Evolutionary conservation across 1,140 invertebrate genomes (phyloP).

Genomic region (Dendroctonus valens): DNA sequence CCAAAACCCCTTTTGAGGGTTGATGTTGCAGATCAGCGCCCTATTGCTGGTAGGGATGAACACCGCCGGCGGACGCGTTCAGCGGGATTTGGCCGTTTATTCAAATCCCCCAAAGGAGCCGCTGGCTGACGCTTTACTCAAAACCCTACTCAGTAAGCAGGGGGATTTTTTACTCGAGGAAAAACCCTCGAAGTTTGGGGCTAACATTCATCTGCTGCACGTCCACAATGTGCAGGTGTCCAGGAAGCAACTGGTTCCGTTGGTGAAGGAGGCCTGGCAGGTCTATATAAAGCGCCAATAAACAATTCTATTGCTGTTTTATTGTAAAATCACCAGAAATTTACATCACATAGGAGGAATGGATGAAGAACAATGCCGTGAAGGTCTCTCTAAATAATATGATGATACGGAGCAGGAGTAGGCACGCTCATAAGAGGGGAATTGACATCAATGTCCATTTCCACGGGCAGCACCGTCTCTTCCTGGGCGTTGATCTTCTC

Average conservation of each 20-base stretch:
- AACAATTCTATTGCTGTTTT: background rate
- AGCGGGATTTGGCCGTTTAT: slow-evolving; percentile 57
- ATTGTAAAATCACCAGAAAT: background rate
- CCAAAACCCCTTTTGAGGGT: slow-evolving; percentile 4
- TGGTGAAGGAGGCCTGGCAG: slow-evolving; percentile 51
- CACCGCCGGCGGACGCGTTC: slow-evolving; percentile 47
- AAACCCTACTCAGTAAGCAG: slow-evolving; percentile 37
- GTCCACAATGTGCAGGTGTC: slow-evolving; percentile 55
- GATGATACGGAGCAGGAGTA: slow-evolving; percentile 72
- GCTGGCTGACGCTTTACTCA: slow-evolving; percentile 32
- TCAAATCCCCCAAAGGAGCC: slow-evolving; percentile 39
- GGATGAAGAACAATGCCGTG: no score
- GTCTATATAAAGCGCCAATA: background rate
- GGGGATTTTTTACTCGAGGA: slow-evolving; percentile 43
- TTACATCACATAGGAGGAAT: background rate
- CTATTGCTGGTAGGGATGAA: slow-evolving; percentile 57
- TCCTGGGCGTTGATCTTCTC: slow-evolving; percentile 75
- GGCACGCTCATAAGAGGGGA: slow-evolving; percentile 84
- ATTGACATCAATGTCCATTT: slow-evolving; percentile 72
- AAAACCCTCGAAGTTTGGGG: slow-evolving; percentile 39
- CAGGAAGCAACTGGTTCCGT: slow-evolving; percentile 63
- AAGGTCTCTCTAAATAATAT: slow-evolving; percentile 38
- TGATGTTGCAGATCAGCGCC: background rate
- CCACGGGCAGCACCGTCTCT: slow-evolving; percentile 59
- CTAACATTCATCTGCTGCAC: slow-evolving; percentile 53